Conservation (phyloP, 2,113 vertebrate species). For the Gnathochromis pfefferi region DNA sequence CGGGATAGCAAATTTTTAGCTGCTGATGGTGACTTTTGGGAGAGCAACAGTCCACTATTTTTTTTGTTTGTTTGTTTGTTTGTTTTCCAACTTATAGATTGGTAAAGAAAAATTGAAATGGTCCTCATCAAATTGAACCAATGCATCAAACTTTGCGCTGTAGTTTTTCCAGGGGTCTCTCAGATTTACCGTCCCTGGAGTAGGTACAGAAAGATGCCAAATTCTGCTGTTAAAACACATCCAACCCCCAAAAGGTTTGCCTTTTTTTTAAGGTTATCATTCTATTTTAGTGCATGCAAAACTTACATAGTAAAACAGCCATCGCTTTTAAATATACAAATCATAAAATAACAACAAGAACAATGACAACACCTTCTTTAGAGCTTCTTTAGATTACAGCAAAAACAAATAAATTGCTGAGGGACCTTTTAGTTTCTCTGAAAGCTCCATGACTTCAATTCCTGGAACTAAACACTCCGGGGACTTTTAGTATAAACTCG, state of each 20-base stretch:
- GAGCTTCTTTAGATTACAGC: background rate
- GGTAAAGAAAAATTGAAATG: background rate
- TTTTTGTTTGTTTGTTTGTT: background rate
- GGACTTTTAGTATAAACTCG: background rate
- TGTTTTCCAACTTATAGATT: background rate
- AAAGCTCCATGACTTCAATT: background rate
- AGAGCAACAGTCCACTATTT: background rate
- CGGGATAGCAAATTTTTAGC: background rate
- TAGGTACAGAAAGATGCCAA: background rate
- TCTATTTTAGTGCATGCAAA: background rate
- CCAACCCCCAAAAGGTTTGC: background rate
- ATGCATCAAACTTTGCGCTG: background rate
- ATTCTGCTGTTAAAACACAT: background rate
- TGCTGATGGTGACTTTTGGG: background rate
- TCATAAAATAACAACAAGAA: background rate
- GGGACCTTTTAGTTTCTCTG: background rate
- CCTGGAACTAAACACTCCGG: background rate
- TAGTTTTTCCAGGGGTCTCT: background rate
- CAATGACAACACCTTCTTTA: background rate
- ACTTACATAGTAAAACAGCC: background rate
- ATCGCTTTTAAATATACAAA: background rate
- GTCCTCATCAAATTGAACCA: background rate
- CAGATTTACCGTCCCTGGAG: fast-evolving
- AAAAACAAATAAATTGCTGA: background rate
- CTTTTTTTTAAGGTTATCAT: background rate